Evolutionary conservation across 2,888 invertebrate species (phyloP), one percentile per base, ranked within the genome.

Genomic region (Dione juno): DNA sequence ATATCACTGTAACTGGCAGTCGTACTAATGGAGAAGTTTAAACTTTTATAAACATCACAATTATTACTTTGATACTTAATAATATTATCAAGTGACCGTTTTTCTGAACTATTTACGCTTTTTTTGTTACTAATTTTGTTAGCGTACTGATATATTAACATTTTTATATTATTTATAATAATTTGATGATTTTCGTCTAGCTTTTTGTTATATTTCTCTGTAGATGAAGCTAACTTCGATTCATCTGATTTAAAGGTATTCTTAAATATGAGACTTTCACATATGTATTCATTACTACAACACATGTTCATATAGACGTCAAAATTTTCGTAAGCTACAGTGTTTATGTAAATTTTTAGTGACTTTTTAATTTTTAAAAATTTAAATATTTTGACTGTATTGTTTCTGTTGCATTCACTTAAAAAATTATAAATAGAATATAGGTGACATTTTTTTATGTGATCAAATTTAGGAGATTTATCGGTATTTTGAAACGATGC

Each of bases 301-400:
- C 77, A 76, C 48, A 74, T 21, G 10, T 63, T 66, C 45, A 61
- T 16, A 57, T 80, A 82, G 59, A 85, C 83, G 73, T 87, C 50
- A 53, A 84, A 77, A 50, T 82, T 79, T 16, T 74, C 73, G 54
- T 74, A 70, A 41, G 79, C 79, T n/a, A 77, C 75, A 3, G 87
- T 77, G 75, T 89, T 84, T 19, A 88, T 80, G 67, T 90, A 92
- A 65, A 92, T 78, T 81, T 89, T 91, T 9, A 88, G 77, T 11
- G 82, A 77, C 1, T 81, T 79, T n/a, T 79, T 79, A 76, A 83
- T 86, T 64, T 79, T 78, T 7, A 91, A 64, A 1, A 88, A 48
- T 75, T 85, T 89, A 66, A 85, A 85, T 10, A 81, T 80, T 73
- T 88, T 88, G 0, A 81, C 85, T 19, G 79, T 75, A 72, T 88